Percentiles rank a stretch among this genome's conserved stretches.
Evolutionary conservation across 2,888 invertebrate genomes (phyloP).

Genomic region (Falcaria lacertinaria): DNA sequence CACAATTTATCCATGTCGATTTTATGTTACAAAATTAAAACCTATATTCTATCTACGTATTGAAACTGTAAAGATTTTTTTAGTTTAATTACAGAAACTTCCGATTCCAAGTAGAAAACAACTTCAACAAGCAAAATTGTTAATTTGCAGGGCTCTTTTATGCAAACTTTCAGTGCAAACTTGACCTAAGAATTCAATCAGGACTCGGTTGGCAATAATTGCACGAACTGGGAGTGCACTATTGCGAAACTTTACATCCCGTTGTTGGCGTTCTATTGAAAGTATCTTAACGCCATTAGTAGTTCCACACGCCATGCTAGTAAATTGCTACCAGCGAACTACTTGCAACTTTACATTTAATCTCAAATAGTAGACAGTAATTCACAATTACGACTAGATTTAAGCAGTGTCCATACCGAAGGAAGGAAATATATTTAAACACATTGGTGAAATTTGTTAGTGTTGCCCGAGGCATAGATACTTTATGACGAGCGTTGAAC

Average conservation of each 20-base stretch:
- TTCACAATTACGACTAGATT: slow-evolving; percentile 53
- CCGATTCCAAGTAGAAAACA: slow-evolving; percentile 40
- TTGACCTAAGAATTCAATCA: slow-evolving; percentile 75
- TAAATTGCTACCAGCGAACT: slow-evolving; percentile 65
- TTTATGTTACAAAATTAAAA: slow-evolving; percentile 49
- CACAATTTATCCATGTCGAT: slow-evolving; percentile 36
- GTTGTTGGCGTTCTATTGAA: slow-evolving; percentile 70
- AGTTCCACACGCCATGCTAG: slow-evolving; percentile 55
- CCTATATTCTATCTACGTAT: no score
- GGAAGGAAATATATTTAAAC: slow-evolving; percentile 31
- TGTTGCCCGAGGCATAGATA: slow-evolving; percentile 13
- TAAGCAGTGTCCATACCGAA: slow-evolving; percentile 28
- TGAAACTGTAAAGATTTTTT: no score
- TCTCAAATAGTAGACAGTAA: slow-evolving; percentile 60
- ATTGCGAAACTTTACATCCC: slow-evolving; percentile 68
- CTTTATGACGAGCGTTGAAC: slow-evolving; percentile 19
- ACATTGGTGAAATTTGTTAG: slow-evolving; percentile 29
- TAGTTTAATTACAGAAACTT: slow-evolving; percentile 37
- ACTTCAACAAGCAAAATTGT: slow-evolving; percentile 42
- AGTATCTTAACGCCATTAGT: slow-evolving; percentile 66
- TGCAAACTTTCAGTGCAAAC: slow-evolving; percentile 65
- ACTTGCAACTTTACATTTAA: slow-evolving; percentile 67
- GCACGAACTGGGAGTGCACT: slow-evolving; percentile 61
- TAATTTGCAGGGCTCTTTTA: slow-evolving; percentile 63
- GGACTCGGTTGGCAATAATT: slow-evolving; percentile 69